Conservation (phyloP, 2,797 vertebrate species). For the Cyprinodon diabolis region DNA sequence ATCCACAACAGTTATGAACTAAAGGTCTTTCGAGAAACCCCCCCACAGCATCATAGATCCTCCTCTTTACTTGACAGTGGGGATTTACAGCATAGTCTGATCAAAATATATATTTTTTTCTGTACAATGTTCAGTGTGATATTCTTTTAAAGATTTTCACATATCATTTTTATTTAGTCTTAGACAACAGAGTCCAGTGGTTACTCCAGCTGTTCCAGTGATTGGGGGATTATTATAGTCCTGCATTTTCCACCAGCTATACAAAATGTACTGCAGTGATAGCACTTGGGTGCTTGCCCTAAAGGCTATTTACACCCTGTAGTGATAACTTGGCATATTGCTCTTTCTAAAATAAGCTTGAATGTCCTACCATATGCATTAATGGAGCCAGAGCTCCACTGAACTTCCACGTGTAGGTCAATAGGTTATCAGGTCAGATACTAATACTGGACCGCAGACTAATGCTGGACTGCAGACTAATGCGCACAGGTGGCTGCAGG, state of each 20-base stretch:
- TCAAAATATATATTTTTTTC: too few species aligned
- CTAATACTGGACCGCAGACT: background rate
- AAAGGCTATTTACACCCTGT: slow-evolving; percentile 53
- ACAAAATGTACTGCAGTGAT: slow-evolving; percentile 61
- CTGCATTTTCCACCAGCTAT: slow-evolving; percentile 63
- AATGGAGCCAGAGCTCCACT: slow-evolving; percentile 53
- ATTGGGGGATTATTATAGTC: slow-evolving; percentile 56
- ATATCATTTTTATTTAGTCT: background rate
- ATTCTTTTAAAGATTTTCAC: background rate
- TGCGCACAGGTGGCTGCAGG: slow-evolving; percentile 38
- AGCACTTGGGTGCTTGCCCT: slow-evolving; percentile 63
- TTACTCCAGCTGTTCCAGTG: slow-evolving; percentile 42
- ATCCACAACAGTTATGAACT: background rate
- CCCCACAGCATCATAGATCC: background rate
- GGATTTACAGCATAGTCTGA: too few species aligned
- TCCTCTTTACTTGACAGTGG: background rate
- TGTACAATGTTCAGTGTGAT: background rate
- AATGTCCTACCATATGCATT: slow-evolving; percentile 52
- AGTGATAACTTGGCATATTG: slow-evolving; percentile 41
- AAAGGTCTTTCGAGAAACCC: background rate
- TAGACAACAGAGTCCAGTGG: slow-evolving; percentile 31
- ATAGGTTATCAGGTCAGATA: slow-evolving; percentile 64
- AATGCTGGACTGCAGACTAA: background rate
- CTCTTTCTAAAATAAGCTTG: slow-evolving; percentile 53
- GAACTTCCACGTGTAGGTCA: slow-evolving; percentile 62